Percentiles rank a stretch among this genome's conserved stretches.
Conservation (phyloP, 2,113 vertebrate species). For the Pagrus major region DNA sequence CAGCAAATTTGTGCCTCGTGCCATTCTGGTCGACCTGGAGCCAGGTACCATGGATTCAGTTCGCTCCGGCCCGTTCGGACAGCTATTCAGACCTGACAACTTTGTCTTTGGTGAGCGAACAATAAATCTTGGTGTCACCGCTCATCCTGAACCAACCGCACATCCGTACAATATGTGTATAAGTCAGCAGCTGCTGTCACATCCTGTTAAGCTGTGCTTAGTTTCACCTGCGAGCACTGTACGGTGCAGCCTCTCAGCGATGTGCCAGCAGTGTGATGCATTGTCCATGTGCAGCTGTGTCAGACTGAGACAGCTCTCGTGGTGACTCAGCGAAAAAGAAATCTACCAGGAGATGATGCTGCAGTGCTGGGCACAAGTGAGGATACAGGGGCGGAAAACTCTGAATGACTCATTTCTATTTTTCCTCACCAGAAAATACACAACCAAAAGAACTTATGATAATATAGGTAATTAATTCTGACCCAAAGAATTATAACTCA, state of each 20-base stretch:
- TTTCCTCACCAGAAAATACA: background rate
- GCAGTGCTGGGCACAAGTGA: conserved; percentile 47
- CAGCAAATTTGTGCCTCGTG: conserved; percentile 84
- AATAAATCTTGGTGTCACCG: background rate
- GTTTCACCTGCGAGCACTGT: conserved; percentile 11
- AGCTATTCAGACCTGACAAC: conserved; percentile 86
- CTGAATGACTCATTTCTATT: background rate
- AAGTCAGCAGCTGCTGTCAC: conserved; percentile 40
- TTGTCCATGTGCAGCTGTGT: conserved; percentile 49
- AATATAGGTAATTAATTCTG: background rate
- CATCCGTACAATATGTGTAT: background rate
- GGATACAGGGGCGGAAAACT: background rate
- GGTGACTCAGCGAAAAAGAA: conserved; percentile 64
- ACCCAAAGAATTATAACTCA: background rate
- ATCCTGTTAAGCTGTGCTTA: conserved; percentile 18
- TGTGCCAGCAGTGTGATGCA: conserved; percentile 38
- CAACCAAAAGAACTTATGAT: background rate
- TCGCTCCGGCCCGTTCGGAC: conserved; percentile 85
- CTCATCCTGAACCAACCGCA: conserved; percentile 10
- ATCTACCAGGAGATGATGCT: conserved; percentile 31
- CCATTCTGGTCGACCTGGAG: conserved; percentile 85
- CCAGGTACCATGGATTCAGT: conserved; percentile 87
- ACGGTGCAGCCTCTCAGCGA: conserved; percentile 37
- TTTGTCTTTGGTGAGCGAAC: conserved; percentile 85
- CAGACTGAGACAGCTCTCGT: conserved; percentile 42